Evolutionary conservation across 2,888 invertebrate genomes (phyloP).

Genomic region (Salticus scenicus): DNA sequence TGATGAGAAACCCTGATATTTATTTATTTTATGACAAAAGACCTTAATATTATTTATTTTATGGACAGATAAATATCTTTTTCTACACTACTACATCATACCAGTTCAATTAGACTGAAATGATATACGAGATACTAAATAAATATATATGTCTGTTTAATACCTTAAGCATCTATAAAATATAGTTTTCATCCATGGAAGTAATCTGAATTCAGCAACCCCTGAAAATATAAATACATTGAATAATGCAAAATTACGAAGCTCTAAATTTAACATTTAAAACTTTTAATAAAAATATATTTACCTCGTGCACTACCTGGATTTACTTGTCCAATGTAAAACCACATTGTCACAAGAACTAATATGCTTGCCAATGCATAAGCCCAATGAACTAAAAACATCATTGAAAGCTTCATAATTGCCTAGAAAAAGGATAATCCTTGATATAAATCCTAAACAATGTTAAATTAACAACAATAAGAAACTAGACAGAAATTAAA

Average conservation of each 20-base stretch:
- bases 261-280: background rate
- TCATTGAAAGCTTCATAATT: slow-evolving; percentile 88
- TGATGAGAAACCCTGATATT: no score
- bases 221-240: slow-evolving; percentile 72
- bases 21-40: no score
- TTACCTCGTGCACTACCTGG: slow-evolving; percentile 96
- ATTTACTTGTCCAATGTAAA: slow-evolving; percentile 95
- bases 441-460: no score
- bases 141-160: no score
- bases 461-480: no score
- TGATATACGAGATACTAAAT: no score
- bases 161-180: slow-evolving; percentile 75
- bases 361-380: slow-evolving; percentile 90
- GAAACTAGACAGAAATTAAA: no score
- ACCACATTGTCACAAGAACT: slow-evolving; percentile 89
- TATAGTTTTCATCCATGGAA: slow-evolving; percentile 75
- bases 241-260: background rate
- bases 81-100: no score
- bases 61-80: no score
- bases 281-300: background rate
- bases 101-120: no score
- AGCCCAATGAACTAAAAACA: slow-evolving; percentile 95
- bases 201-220: slow-evolving; percentile 76
- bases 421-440: slow-evolving; percentile 80
- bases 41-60: no score